phyloP scores from a whole-genome alignment of 2,888 invertebrate genomes.

The Malachius bipustulatus region DNA sequence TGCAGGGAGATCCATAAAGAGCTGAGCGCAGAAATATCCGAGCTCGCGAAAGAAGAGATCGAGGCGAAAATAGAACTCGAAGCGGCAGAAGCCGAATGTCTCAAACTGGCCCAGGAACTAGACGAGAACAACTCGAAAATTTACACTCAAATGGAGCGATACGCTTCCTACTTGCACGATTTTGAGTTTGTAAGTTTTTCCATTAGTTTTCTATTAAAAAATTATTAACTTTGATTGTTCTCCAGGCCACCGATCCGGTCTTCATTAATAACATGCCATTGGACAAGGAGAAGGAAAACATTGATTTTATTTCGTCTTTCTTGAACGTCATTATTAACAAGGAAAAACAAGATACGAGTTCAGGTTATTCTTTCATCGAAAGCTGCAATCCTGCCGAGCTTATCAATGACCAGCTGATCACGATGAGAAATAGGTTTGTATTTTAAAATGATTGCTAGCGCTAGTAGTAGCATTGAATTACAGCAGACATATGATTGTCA shows the following conservation, averaged over 20 bases:
- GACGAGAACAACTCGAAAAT: constrained; percentile 19
- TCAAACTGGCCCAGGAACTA: constrained; percentile 20
- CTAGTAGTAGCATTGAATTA: too few relatives aligned
- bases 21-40: constrained; percentile 18
- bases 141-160: constrained; percentile 10
- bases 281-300: constrained; percentile 15
- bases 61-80: constrained; percentile 18
- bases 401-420: constrained; percentile 14
- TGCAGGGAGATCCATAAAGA: constrained; percentile 20
- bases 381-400: constrained; percentile 14
- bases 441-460: too few relatives aligned
- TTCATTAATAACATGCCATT: constrained; percentile 20
- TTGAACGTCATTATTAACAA: not conserved
- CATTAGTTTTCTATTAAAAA: too few relatives aligned
- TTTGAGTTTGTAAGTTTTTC: constrained; percentile 20
- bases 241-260: constrained; percentile 18
- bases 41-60: constrained; percentile 20
- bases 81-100: constrained; percentile 21
- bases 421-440: constrained; percentile 17
- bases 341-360: constrained; percentile 6
- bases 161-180: constrained; percentile 19
- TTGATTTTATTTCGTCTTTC: constrained; percentile 12
- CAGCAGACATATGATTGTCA: too few relatives aligned
- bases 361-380: constrained; percentile 12
- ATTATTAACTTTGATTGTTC: too few relatives aligned